These are phyloP conservation scores for Papilio helenus DNA, from an alignment of 1,140 invertebrate genomes.

Conservation along the genomic window DNA sequence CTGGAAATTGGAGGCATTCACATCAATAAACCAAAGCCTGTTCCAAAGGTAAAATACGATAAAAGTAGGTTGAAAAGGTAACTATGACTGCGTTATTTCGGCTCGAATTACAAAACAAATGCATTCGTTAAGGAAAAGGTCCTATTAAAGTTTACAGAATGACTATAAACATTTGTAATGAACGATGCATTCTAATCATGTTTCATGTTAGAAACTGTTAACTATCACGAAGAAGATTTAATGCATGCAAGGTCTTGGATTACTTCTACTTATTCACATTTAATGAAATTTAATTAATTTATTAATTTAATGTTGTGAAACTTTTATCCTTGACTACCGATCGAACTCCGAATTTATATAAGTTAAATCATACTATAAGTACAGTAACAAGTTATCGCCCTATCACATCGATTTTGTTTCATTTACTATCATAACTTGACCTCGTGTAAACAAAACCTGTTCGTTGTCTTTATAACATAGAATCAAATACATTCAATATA, in stretches of 20 bases:
- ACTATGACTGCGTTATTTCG: neutral
- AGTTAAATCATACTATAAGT: neutral
- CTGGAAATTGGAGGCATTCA: slow-evolving; percentile 87
- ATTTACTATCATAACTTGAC: neutral
- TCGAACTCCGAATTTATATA: neutral
- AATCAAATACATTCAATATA: neutral
- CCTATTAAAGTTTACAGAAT: neutral
- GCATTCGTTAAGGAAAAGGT: neutral
- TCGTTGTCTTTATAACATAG: neutral
- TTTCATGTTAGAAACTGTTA: neutral
- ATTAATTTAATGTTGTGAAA: too few species aligned
- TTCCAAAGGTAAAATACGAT: slow-evolving; percentile 51
- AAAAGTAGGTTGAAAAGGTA: neutral
- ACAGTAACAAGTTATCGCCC: neutral
- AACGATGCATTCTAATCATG: neutral
- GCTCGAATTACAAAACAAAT: neutral
- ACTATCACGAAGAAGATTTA: too few species aligned
- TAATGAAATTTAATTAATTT: too few species aligned
- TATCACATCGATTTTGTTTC: neutral
- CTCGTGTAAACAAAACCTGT: neutral
- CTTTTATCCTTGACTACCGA: neutral
- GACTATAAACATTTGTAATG: neutral
- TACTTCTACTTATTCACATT: neutral
- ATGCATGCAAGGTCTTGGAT: too few species aligned
- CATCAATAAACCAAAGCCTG: slow-evolving; percentile 66